Evolutionary conservation across 2,888 invertebrate genomes (phyloP).

Genomic region (Cerastoderma edule): DNA sequence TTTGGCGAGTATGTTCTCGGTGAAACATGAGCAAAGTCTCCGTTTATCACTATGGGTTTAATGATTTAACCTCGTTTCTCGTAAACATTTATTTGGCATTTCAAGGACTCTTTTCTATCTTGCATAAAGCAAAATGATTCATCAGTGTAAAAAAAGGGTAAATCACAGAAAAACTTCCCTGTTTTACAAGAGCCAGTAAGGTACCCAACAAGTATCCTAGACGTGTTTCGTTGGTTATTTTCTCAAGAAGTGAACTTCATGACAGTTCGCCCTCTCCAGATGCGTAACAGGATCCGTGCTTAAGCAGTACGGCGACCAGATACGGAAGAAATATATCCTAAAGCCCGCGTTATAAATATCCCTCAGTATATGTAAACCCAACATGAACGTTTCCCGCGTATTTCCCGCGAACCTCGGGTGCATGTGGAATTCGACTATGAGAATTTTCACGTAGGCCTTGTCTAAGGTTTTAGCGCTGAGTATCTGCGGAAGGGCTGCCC

Average conservation of each 20-base stretch:
- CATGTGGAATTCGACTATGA: slow-evolving; percentile 27
- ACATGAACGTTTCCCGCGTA: not conserved
- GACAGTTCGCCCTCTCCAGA: not conserved
- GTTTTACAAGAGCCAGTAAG: too few species aligned
- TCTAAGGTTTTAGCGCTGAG: not conserved
- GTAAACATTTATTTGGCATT: too few species aligned
- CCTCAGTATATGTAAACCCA: not conserved
- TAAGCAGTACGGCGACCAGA: not conserved
- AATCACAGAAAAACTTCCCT: too few species aligned
- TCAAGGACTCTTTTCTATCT: too few species aligned
- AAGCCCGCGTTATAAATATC: slow-evolving; percentile 8
- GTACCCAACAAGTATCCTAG: too few species aligned
- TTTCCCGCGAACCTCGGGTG: not conserved
- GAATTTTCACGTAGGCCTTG: not conserved
- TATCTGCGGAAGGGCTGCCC: not conserved
- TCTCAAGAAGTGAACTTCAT: slow-evolving; percentile 28
- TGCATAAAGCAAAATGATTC: too few species aligned
- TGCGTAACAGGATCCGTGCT: not conserved
- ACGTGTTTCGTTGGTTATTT: too few species aligned
- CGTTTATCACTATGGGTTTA: too few species aligned
- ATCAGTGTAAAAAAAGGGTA: too few species aligned
- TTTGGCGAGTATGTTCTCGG: too few species aligned
- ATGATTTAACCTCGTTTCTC: too few species aligned
- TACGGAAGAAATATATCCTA: slow-evolving; percentile 26
- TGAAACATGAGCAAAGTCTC: too few species aligned